Percentiles rank a stretch among this genome's conserved stretches.
phyloP scores from a whole-genome alignment of 1,140 invertebrate species.

The Bombus waltoni region DNA sequence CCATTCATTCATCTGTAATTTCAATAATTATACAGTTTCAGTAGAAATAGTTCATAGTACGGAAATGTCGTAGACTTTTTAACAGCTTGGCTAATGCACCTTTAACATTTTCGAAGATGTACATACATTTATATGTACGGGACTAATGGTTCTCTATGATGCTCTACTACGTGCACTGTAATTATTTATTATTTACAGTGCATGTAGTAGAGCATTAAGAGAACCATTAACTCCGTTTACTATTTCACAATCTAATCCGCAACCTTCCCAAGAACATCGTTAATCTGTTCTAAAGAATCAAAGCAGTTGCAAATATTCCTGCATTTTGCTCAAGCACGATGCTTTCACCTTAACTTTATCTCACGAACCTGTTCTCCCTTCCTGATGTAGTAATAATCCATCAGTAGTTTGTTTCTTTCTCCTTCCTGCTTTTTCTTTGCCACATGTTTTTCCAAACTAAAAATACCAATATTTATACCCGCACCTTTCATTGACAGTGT shows the following conservation, averaged over 20 bases:
- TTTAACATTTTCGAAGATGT: background rate
- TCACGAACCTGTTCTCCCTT: slow-evolving; percentile 5
- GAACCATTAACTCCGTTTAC: background rate
- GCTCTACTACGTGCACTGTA: background rate
- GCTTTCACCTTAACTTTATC: background rate
- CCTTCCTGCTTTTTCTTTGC: background rate
- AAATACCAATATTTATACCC: background rate
- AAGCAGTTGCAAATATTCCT: background rate
- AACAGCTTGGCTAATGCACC: background rate
- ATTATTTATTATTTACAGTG: background rate
- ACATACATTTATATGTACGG: background rate
- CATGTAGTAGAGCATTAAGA: background rate
- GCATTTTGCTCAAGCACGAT: background rate
- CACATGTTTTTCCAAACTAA: background rate
- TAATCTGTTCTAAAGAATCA: background rate
- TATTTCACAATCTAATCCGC: background rate
- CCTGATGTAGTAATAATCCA: background rate
- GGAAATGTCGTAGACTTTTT: background rate
- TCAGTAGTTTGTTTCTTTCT: background rate
- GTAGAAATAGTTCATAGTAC: too few relatives aligned
- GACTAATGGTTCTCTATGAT: background rate
- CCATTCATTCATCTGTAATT: background rate
- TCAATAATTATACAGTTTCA: background rate
- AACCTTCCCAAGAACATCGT: background rate
- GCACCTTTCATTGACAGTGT: background rate